A percentile compares a stretch with the other conserved stretches of the same genome.
Evolutionary conservation across 2,888 invertebrate species (phyloP).

Genomic region (Drosophila nr. perissopoda): DNA sequence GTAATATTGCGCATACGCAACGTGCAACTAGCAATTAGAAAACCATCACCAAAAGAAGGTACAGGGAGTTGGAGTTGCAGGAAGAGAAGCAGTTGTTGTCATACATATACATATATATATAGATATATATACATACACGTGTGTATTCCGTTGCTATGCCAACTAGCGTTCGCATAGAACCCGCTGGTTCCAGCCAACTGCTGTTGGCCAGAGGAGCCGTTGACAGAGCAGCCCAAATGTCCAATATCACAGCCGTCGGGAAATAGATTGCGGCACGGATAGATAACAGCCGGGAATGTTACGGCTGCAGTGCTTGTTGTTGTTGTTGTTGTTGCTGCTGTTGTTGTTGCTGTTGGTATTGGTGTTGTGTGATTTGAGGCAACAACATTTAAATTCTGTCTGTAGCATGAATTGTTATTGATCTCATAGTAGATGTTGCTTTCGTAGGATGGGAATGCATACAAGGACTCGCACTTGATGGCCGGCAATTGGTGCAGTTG

Average conservation of each 20-base stretch:
- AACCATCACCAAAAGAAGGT: constrained; percentile 32
- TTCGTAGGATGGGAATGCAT: constrained; percentile 38
- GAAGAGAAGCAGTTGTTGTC: not conserved
- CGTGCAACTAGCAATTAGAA: constrained; percentile 54
- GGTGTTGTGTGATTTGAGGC: constrained; percentile 11
- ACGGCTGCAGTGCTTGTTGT: constrained; percentile 10
- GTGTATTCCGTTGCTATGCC: constrained; percentile 65
- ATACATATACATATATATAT: not conserved
- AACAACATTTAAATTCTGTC: constrained; percentile 66
- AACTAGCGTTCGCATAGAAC: constrained; percentile 35
- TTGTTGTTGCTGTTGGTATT: constrained; percentile 11
- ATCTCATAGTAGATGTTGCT: constrained; percentile 67
- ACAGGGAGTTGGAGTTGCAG: not conserved
- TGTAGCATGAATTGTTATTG: constrained; percentile 76
- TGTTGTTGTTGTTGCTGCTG: constrained; percentile 14
- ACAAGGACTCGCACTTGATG: constrained; percentile 74
- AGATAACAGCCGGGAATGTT: constrained; percentile 65
- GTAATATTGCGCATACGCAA: constrained; percentile 68
- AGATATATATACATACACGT: constrained; percentile 65
- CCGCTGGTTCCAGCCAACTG: constrained; percentile 16
- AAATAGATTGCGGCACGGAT: constrained; percentile 82
- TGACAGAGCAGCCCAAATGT: constrained; percentile 62
- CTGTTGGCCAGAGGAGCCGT: constrained; percentile 24
- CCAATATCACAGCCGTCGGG: constrained; percentile 82
- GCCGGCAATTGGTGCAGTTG: constrained; percentile 30